Conservation (phyloP, 2,113 vertebrate species). For the Prochilodus magdalenae region DNA sequence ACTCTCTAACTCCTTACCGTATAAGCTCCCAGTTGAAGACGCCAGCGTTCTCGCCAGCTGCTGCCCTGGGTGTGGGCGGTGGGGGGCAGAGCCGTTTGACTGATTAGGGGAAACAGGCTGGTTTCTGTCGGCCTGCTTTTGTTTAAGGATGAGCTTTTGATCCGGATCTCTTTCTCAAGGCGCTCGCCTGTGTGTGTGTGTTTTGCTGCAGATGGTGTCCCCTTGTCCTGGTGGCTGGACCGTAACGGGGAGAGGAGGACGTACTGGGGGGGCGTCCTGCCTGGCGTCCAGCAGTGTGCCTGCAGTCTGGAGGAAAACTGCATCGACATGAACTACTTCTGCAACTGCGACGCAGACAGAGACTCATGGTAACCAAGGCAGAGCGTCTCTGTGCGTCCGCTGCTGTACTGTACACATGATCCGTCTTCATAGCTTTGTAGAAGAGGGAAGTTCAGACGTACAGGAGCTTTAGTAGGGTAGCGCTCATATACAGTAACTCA, state of each 20-base stretch:
- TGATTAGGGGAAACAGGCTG: no score
- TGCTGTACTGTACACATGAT: not conserved
- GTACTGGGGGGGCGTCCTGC: slow-evolving; percentile 86
- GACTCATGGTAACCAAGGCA: slow-evolving; percentile 83
- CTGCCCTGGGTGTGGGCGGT: no score
- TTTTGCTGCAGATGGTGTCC: slow-evolving; percentile 80
- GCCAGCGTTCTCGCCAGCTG: no score
- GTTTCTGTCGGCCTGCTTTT: not conserved
- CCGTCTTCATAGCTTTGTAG: no score
- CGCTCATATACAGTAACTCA: no score
- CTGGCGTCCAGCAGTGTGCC: slow-evolving; percentile 85
- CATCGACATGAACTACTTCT: slow-evolving; percentile 84
- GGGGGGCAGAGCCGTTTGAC: no score
- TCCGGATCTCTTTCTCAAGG: not conserved
- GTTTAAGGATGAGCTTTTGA: not conserved
- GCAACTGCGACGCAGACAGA: slow-evolving; percentile 87
- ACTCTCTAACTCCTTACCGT: no score
- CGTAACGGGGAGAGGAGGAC: slow-evolving; percentile 80
- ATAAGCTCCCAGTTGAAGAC: no score
- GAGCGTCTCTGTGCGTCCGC: not conserved
- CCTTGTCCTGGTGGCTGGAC: slow-evolving; percentile 88
- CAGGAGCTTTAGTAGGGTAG: no score
- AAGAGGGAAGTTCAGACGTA: no score
- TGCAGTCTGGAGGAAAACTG: slow-evolving; percentile 87
- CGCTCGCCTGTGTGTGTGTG: not conserved